phyloP scores from a whole-genome alignment of 2,888 invertebrate species.

The Coronaproctus castanopsis region DNA sequence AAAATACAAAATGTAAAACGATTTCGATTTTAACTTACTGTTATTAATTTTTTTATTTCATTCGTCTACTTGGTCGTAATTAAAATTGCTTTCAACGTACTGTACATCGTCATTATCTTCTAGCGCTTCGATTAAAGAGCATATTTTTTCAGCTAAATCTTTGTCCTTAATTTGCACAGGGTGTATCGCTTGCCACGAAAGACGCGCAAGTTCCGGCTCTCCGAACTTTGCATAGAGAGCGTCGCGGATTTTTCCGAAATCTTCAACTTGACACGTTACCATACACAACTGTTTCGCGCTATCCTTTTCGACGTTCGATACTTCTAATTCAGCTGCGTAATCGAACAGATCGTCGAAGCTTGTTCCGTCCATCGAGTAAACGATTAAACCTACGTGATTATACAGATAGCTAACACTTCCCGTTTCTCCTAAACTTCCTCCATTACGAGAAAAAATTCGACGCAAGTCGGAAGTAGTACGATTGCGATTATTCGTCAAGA shows the following conservation, averaged over 20 bases:
- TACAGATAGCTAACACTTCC: neutral
- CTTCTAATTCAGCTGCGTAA: neutral
- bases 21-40: too few species aligned
- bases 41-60: too few species aligned
- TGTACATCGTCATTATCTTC: too few species aligned
- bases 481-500: neutral
- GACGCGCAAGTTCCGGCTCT: too few species aligned
- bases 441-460: neutral
- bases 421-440: neutral
- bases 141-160: too few species aligned
- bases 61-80: too few species aligned
- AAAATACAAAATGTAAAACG: too few species aligned
- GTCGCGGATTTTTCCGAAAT: neutral
- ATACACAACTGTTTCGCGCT: neutral
- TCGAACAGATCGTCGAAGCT: neutral
- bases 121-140: too few species aligned
- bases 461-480: neutral
- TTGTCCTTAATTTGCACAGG: too few species aligned
- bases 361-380: neutral
- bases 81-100: too few species aligned
- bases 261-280: neutral
- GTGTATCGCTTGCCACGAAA: too few species aligned
- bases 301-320: neutral
- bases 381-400: neutral
- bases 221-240: too few species aligned